Evolutionary conservation across 2,113 vertebrate genomes (phyloP), one percentile per base, ranked within the genome.

Genomic region (Desmodus rotundus): DNA sequence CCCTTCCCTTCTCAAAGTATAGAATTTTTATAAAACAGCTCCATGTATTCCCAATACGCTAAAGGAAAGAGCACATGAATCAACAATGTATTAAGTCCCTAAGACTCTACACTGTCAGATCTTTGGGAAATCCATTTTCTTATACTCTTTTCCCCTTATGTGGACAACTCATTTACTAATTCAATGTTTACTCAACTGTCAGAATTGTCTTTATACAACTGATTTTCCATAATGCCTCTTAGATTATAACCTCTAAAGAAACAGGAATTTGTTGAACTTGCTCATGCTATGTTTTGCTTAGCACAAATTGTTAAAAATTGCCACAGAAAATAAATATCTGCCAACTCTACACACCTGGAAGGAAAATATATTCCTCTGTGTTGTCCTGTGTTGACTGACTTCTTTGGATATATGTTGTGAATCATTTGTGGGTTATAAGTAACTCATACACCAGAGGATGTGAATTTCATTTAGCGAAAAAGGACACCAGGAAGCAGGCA

Each of bases 401-500:
- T 85, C 58, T 96, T 68, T 87, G 61, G 85, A 47, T 85, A 82
- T 54, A 73, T 61, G 90, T 5, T 93, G 36, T 85, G 63, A 92
- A 43, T 77, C 45, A 89, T 74, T 86, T 91, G 63, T 88, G 41
- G 31, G 20, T n/a, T 87, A 72, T 58, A 91, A 89, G 80, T 72
- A 90, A 93, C 28, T 87, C 52, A 91, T 47, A 45, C 45, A 82
- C 38, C 84, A 84, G 43, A 84, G 43, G n/a, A 33, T 89, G 38
- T 80, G 58, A 52, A 95, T 68, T 65, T 92, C 61, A 96, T 52
- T 26, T 45, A 43, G 89, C 2, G 76, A 76, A 78, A 74, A 93
- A 68, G 15, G 73, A 86, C 7, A 89, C 15, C 87, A 81, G 67
- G 19, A 95, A 76, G 38, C 22, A 92, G 78, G n/a, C 38, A 19